phyloP scores from a whole-genome alignment of 1,140 invertebrate genomes.

The Hetaerina americana region DNA sequence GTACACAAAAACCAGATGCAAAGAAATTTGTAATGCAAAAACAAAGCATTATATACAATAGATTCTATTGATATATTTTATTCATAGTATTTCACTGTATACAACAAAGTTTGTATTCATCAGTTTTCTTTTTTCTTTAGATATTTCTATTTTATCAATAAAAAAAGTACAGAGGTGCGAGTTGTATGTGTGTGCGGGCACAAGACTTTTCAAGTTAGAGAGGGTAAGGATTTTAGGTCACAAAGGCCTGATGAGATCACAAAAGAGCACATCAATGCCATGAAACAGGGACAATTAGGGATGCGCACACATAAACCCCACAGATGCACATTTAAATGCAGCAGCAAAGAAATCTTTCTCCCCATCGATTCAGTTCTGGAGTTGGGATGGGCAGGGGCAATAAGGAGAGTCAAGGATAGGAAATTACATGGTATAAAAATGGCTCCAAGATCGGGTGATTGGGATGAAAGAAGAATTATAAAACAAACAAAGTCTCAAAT shows the following conservation, averaged over 20 bases:
- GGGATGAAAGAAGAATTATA: too few species aligned
- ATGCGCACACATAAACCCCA: neutral
- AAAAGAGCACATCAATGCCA: neutral
- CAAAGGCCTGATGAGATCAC: neutral
- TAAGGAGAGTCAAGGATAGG: neutral
- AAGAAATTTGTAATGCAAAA: constrained; percentile 3
- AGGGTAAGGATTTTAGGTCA: neutral
- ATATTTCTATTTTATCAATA: constrained; percentile 1
- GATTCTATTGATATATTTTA: constrained; percentile 40
- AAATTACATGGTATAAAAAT: too few species aligned
- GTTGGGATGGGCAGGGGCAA: neutral
- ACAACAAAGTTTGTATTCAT: constrained; percentile 32
- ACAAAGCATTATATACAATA: constrained; percentile 32
- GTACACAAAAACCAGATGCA: neutral
- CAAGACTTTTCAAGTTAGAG: neutral
- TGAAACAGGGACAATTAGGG: neutral
- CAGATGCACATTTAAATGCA: neutral
- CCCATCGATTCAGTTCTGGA: neutral
- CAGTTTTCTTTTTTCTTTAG: constrained; percentile 16
- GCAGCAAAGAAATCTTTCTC: neutral
- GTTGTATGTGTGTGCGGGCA: constrained; percentile 1
- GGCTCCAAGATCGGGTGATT: too few species aligned
- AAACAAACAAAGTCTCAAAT: too few species aligned
- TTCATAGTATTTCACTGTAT: constrained; percentile 41
- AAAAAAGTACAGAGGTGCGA: constrained; percentile 14